Conservation (phyloP, 2,888 invertebrate species). For the Hemithea aestivaria region DNA sequence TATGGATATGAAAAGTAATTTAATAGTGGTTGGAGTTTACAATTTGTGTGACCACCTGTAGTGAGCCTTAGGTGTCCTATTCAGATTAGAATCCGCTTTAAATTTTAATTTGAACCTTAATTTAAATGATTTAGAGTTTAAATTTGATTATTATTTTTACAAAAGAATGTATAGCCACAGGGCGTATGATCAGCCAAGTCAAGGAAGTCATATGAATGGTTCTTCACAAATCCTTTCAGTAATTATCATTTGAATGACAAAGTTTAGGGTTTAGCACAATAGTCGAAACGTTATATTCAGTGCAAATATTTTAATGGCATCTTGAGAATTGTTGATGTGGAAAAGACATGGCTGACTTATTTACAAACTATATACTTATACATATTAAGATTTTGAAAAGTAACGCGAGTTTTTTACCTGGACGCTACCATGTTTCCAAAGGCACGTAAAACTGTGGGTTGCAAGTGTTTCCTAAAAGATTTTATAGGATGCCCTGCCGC, state of each 20-base stretch:
- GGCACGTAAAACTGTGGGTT: no score
- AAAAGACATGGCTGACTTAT: slow-evolving; percentile 12
- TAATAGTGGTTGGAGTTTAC: no score
- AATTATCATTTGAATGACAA: slow-evolving; percentile 77
- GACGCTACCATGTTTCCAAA: no score
- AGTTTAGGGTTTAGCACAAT: slow-evolving; percentile 60
- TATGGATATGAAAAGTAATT: no score
- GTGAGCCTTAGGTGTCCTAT: slow-evolving; percentile 68
- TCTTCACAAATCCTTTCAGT: slow-evolving; percentile 71
- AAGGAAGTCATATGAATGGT: slow-evolving; percentile 71
- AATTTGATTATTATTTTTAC: slow-evolving; percentile 16
- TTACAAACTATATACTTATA: neutral
- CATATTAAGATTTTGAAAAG: no score
- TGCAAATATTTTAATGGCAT: slow-evolving; percentile 28
- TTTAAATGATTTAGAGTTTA: slow-evolving; percentile 9
- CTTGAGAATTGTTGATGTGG: slow-evolving; percentile 13
- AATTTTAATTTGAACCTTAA: slow-evolving; percentile 24
- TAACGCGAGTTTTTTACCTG: no score
- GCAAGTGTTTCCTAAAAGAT: no score
- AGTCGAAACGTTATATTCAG: slow-evolving; percentile 21
- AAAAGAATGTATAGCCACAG: slow-evolving; percentile 63
- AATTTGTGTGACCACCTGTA: slow-evolving; percentile 64
- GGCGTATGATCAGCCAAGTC: slow-evolving; percentile 70
- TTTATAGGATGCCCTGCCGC: no score
- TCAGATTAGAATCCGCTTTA: slow-evolving; percentile 21